Conservation (phyloP, 2,888 invertebrate species). For the Eulithis testata region DNA sequence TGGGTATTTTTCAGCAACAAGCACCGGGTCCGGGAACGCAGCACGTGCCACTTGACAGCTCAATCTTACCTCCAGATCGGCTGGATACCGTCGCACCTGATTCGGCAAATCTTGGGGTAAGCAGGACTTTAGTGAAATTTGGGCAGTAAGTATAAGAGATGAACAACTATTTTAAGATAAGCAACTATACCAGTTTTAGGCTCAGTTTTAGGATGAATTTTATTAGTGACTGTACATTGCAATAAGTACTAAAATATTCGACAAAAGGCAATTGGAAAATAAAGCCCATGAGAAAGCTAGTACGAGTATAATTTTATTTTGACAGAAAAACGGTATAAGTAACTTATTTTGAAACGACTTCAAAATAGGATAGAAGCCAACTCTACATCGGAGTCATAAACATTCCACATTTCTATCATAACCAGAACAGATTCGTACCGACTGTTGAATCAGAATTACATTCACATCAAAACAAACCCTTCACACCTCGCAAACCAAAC, state of each 20-base stretch:
- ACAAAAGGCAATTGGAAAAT: no score
- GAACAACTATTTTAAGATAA: no score
- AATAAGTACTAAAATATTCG: no score
- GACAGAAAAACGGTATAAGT: no score
- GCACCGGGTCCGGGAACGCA: not conserved
- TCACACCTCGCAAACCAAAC: conserved; percentile 12
- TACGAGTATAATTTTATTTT: no score
- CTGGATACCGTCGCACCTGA: not conserved
- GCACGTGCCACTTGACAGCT: conserved; percentile 19
- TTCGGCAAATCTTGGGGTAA: not conserved
- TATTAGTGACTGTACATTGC: no score
- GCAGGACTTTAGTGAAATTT: not conserved
- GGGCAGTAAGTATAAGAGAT: no score
- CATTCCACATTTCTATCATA: not conserved
- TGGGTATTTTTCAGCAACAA: conserved; percentile 9
- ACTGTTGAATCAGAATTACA: conserved; percentile 9
- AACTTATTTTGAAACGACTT: no score
- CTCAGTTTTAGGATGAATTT: no score
- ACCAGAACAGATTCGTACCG: not conserved
- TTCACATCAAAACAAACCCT: conserved; percentile 18
- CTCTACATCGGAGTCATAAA: not conserved
- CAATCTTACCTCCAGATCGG: conserved; percentile 11
- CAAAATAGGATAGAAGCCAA: no score
- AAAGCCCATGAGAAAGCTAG: no score
- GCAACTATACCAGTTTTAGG: no score